Conservation (phyloP, 2,113 vertebrate genomes). For the Corythornis vintsioides region DNA sequence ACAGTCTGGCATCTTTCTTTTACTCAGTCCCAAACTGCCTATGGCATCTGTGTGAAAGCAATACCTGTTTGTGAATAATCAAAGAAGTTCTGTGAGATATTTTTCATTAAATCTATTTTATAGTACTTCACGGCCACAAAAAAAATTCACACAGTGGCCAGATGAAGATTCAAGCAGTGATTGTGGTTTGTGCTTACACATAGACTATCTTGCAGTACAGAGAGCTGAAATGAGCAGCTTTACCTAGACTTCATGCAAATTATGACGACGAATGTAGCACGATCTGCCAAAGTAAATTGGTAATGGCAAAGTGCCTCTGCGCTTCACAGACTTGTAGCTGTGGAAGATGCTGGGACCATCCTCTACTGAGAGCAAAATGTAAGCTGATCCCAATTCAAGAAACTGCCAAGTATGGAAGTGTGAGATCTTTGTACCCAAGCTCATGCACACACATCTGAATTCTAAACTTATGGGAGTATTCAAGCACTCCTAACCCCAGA, state of each 20-base stretch:
- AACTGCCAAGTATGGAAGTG: background rate
- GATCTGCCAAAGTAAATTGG: background rate
- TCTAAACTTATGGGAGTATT: conserved; percentile 23
- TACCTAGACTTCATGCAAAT: background rate
- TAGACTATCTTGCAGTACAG: background rate
- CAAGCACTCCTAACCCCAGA: conserved; percentile 50
- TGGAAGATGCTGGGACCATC: background rate
- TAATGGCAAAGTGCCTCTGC: background rate
- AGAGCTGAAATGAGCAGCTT: background rate
- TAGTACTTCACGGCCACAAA: background rate
- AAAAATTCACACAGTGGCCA: background rate
- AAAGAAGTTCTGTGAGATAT: background rate
- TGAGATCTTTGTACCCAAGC: conserved; percentile 9
- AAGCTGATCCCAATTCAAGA: background rate
- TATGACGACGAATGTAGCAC: background rate
- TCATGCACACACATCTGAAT: conserved; percentile 30
- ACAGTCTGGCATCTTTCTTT: background rate
- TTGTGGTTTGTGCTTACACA: background rate
- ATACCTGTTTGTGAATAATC: background rate
- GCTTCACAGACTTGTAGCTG: background rate
- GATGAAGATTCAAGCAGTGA: background rate
- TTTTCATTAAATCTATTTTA: background rate
- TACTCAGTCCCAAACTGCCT: background rate
- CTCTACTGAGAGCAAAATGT: background rate
- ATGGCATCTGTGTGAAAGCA: background rate